These are phyloP conservation scores for Dendrocincla tyrannina DNA, from an alignment of 2,797 vertebrate genomes.

Conservation along the genomic window DNA sequence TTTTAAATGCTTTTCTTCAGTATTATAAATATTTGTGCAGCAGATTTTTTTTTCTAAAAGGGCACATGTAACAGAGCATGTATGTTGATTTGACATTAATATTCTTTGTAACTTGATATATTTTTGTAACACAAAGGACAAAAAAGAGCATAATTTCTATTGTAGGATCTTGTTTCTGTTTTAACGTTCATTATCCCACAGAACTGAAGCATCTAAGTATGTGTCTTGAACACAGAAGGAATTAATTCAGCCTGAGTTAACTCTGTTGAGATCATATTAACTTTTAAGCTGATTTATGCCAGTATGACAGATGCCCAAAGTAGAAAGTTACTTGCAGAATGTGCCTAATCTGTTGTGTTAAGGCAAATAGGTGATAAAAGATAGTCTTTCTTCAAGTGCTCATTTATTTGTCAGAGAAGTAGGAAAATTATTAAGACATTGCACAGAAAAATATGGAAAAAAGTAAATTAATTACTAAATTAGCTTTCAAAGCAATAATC, in stretches of 20 bases:
- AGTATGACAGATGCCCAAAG: neutral
- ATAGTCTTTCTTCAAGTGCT: neutral
- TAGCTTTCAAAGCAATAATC: neutral
- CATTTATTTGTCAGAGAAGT: neutral
- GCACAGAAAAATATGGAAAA: neutral
- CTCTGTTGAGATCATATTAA: neutral
- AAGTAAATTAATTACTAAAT: neutral
- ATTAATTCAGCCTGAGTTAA: neutral
- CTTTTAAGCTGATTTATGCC: neutral
- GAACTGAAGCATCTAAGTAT: neutral
- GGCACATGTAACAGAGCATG: neutral
- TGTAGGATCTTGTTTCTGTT: neutral
- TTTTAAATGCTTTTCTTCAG: neutral
- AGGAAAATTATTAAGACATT: neutral
- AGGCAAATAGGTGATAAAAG: neutral
- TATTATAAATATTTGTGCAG: neutral
- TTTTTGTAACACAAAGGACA: neutral
- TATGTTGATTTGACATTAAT: neutral
- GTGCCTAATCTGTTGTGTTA: neutral
- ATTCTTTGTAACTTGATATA: neutral
- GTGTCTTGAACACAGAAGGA: neutral
- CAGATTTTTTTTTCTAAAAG: neutral
- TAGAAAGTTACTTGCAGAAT: neutral
- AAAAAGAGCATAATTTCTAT: neutral
- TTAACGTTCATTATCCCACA: neutral